phyloP scores from a whole-genome alignment of 2,113 vertebrate species.

The Carassius auratus region DNA sequence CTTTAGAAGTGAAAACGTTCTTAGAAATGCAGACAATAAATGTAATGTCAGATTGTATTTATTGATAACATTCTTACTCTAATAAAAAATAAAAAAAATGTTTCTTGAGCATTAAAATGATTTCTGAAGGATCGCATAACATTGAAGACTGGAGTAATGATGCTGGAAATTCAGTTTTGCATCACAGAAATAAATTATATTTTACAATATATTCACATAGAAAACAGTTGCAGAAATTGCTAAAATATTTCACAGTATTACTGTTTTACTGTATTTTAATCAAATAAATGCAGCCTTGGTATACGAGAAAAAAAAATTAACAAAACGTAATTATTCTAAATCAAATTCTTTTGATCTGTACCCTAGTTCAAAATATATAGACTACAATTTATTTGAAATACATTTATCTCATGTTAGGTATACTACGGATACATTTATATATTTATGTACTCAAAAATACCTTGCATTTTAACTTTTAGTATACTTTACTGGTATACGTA shows the following conservation, averaged over 20 bases:
- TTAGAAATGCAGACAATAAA: not conserved
- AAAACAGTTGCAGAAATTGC: not conserved
- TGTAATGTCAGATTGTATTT: not conserved
- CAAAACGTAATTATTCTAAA: not conserved
- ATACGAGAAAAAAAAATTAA: no score
- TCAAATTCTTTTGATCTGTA: not conserved
- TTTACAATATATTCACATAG: not conserved
- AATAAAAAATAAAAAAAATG: not conserved
- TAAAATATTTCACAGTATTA: not conserved
- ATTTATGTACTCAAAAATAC: no score
- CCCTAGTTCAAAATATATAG: not conserved
- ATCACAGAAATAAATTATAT: not conserved
- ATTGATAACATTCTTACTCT: not conserved
- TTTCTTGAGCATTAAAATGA: not conserved
- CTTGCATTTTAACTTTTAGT: no score
- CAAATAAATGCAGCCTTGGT: not conserved
- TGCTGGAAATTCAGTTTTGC: not conserved
- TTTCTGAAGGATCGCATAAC: not conserved
- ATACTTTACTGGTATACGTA: no score
- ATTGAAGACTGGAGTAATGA: not conserved
- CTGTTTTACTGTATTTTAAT: not conserved
- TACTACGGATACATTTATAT: no score
- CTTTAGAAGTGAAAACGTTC: not conserved
- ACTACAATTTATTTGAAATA: no score
- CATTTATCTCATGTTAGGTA: no score